Evolutionary conservation across 2,797 vertebrate genomes (phyloP), one percentile per base, ranked within the genome.

Genomic region (Acropternis orthonyx): DNA sequence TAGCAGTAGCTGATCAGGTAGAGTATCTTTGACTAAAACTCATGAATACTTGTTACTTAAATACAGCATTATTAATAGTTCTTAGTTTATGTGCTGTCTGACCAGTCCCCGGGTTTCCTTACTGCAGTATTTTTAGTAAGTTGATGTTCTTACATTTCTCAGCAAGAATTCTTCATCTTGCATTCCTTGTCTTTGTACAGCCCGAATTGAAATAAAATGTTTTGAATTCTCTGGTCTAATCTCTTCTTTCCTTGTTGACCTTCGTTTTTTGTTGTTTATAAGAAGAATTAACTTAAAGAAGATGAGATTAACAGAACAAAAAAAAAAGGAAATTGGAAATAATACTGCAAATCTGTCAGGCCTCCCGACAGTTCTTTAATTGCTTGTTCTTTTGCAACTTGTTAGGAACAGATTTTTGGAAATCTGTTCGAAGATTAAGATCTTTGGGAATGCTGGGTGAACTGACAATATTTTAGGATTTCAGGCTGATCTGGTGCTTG

Each of bases 221-320:
- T 95, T 95, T 88, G 58, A 83, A 92, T 96, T 96, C 91, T 92
- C 66, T 84, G 16, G 28, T 93, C 62, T 88, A 73, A 91, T 94
- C 43, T 89, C 27, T 51, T 86, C 39, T 88, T 94, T 88, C 41
- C 30, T 22, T 52, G 12, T 46, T 84, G 82, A 91, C 59, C 62
- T 93, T 85, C 9, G 6, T 56, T 91, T 92, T 63, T 15, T 59
- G 21, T 46, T 75, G 44, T 80, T 92, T 71, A n/a, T 43, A 76
- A 73, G 55, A 86, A 34, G 69, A 86, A 67, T 88, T 92, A 46
- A 62, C 26, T 67, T 58, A 32, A 65, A 65, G 34, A 75, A 63
- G 32, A 66, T 63, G 73, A 1, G 2, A 26, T 77, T 71, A 85
- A 63, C 2, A 1, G n/a, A 72, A 44, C 10, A 54, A 68, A 86